Evolutionary conservation across 2,113 vertebrate genomes (phyloP).

Genomic region (Proterorhinus semilunaris): DNA sequence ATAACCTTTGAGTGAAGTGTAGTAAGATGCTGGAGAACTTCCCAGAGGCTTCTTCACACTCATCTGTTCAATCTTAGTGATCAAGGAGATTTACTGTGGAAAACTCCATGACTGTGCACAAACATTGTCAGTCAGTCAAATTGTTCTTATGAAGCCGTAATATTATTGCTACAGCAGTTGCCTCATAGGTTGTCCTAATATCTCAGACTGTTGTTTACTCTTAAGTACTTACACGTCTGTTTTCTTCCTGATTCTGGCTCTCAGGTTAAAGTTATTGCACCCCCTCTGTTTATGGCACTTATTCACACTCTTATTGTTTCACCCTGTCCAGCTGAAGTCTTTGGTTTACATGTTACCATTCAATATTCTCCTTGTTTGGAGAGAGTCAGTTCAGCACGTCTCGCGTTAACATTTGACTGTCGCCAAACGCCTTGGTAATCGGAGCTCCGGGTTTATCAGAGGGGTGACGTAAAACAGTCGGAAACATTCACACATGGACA

Average conservation of each 20-base stretch:
- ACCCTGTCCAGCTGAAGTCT: slow-evolving; percentile 1
- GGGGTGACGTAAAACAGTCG: slow-evolving; percentile 36
- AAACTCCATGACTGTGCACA: no score
- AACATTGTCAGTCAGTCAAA: no score
- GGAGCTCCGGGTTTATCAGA: slow-evolving; percentile 33
- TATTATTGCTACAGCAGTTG: no score
- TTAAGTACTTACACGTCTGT: background rate
- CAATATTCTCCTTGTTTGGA: slow-evolving; percentile 42
- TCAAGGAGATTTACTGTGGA: no score
- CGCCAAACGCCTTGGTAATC: slow-evolving; percentile 32
- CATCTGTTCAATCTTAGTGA: no score
- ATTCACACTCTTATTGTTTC: background rate
- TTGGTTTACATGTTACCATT: slow-evolving; percentile 17
- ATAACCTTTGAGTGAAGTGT: no score
- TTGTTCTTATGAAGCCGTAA: no score
- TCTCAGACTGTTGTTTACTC: no score
- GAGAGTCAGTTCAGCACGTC: slow-evolving; percentile 15
- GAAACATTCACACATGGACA: slow-evolving; percentile 43
- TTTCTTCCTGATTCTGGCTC: background rate
- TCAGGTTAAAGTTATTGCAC: background rate
- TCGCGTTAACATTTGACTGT: slow-evolving; percentile 8
- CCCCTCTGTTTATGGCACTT: background rate
- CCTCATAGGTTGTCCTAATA: no score
- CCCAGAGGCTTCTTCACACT: no score
- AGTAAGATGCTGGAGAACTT: no score